These are phyloP conservation scores for Nomada ferruginata DNA, from an alignment of 2,888 invertebrate species.

Conservation along the genomic window DNA sequence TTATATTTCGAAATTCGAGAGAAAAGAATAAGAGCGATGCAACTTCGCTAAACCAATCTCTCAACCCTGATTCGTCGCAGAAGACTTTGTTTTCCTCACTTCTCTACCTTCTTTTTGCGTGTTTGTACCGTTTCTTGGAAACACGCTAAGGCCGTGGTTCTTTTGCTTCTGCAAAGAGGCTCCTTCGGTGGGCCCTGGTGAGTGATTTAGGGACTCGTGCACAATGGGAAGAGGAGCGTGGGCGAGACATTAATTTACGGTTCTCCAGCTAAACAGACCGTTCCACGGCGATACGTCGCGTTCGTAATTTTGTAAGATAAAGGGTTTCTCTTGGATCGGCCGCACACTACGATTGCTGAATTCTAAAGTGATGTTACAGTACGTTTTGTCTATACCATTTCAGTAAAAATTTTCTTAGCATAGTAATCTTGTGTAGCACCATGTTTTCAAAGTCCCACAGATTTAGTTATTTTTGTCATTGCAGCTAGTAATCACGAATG, in stretches of 20 bases:
- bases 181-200: slow-evolving; percentile 27
- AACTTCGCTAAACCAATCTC: slow-evolving; percentile 42
- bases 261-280: slow-evolving; percentile 32
- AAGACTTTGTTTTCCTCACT: slow-evolving; percentile 43
- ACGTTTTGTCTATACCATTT: background rate
- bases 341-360: background rate
- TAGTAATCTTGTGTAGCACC: too few species aligned
- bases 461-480: too few species aligned
- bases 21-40: slow-evolving; percentile 23
- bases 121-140: slow-evolving; percentile 16
- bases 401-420: background rate
- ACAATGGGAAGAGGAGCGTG: slow-evolving; percentile 58
- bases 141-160: background rate
- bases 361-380: background rate
- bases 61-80: slow-evolving; percentile 51
- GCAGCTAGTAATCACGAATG: too few species aligned
- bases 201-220: slow-evolving; percentile 62
- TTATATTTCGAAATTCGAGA: background rate
- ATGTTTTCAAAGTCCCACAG: too few species aligned
- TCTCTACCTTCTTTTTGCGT: background rate
- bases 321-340: background rate
- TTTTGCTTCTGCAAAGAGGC: slow-evolving; percentile 37
- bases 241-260: slow-evolving; percentile 60
- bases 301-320: slow-evolving; percentile 48
- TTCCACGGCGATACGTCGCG: slow-evolving; percentile 18